Base-by-base conservation (phyloP, 1,140 invertebrate species). In the Drosophila ficusphila region DNA sequence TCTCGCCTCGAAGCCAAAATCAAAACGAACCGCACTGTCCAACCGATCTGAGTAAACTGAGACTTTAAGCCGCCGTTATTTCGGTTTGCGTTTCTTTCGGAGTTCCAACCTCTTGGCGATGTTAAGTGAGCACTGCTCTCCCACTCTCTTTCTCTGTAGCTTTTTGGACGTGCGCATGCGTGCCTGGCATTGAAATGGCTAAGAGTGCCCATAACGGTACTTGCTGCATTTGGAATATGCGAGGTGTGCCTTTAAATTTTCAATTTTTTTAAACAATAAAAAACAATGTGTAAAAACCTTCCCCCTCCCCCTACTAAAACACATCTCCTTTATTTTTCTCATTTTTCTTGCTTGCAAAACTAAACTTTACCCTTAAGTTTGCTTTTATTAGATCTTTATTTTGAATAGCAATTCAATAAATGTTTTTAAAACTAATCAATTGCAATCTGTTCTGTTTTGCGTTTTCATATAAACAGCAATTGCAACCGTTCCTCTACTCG, bases 361-460 rank as follows among this genome's bases (percentile, higher is more conserved):
- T 86, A 86, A 86, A 81, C 75, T 67, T 64, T 75, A 75, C 67
- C 39, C 72, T 79, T 81, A 74, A 54, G 56, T 79, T 77, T 83
- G 49, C 49, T 56, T 83, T 83, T 75, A 75, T 70, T 78, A 70
- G 42, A 69, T 76, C 54, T 77, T 58, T 56, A 69, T 79, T 65
- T 58, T 60, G 53, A 64, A 64, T 76, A 68, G 58, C 79, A 86
- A 67, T 86, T 86, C 64, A 77, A 83, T 78, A 53, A 70, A 68
- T 79, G 49, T 75, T 73, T 73, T 81, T 77, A 77, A 77, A 79
- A 88, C 73, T 85, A 81, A 82, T 75, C 74, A 83, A 83, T 83
- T 79, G 79, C 79, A 61, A 65, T 75, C 53, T 58, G 23, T 62
- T 62, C 19, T 39, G 53, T 39, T 34, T 48, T 61, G 46, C 11